Evolutionary conservation across 2,113 vertebrate genomes (phyloP), one percentile per base, ranked within the genome.

Genomic region (Corapipo altera): DNA sequence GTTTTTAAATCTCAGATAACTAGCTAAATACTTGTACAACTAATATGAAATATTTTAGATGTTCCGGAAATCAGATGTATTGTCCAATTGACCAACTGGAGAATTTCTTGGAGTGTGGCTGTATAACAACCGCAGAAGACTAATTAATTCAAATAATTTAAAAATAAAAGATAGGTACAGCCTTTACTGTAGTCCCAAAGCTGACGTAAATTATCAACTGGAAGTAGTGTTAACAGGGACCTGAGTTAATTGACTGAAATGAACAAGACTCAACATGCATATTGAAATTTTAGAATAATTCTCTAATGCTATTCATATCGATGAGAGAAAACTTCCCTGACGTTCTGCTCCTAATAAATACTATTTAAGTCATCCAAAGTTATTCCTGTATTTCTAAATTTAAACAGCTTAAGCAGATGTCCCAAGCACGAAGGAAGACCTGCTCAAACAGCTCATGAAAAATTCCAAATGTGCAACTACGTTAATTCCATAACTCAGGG

Each of bases 211-310:
- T 85, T 91, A 46, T 91, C 70, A 80, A 0, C 37, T 79, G 75
- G 46, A 67, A 87, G 44, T 46, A 32, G 21, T 66, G 54, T 85
- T 93, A 92, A 79, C 48, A 78, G 81, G 26, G 67, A 93, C 23
- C 58, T 67, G 43, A 93, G 48, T 78, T 89, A 95, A 89, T 85
- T 62, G 76, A 85, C 67, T 79, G 64, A 92, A 95, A 86, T 27
- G 69, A 84, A 64, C 33, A 51, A 86, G 43, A 48, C 18, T 85
- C 9, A 7, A 91, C 24, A 43, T 14, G 54, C 6, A 7, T 57
- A 39, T 89, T 91, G 35, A 92, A 89, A 94, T 89, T 71, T 62
- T 70, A 57, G 84, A 94, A 66, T 44, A 93, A 67, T 23, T 71
- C 80, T 79, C 41, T 71, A 80, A 27, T 52, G 75, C 15, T 87